Conservation (phyloP, 1,140 invertebrate genomes). For the Latrodectus geometricus region DNA sequence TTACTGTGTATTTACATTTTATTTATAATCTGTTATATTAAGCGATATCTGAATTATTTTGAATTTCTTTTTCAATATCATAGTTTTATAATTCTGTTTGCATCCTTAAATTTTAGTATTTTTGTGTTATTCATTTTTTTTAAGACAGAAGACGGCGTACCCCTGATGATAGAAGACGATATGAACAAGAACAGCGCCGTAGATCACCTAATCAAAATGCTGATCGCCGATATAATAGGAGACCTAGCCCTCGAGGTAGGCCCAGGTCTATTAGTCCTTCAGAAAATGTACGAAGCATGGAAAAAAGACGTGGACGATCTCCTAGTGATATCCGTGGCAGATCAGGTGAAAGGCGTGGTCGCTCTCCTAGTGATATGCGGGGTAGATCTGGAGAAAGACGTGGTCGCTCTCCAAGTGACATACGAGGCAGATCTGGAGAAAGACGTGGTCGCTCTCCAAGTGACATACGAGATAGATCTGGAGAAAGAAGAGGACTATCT, state of each 20-base stretch:
- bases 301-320: conserved; percentile 22
- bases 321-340: neutral
- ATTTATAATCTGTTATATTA: no score
- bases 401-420: neutral
- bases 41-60: no score
- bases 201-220: conserved; percentile 16
- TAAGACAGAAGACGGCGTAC: conserved; percentile 33
- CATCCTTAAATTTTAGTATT: no score
- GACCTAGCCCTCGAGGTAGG: conserved; percentile 47
- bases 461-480: conserved; percentile 20
- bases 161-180: conserved; percentile 33
- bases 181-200: conserved; percentile 41
- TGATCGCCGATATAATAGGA: conserved; percentile 15
- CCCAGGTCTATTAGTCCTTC: conserved; percentile 6
- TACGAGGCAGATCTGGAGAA: neutral
- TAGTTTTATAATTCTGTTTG: no score
- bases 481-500: conserved; percentile 17
- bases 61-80: no score
- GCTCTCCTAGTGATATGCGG: conserved; percentile 22
- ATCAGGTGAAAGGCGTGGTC: neutral
- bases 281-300: conserved; percentile 15
- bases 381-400: conserved; percentile 2
- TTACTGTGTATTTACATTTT: no score
- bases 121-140: no score
- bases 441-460: conserved; percentile 33